Evolutionary conservation across 2,888 invertebrate genomes (phyloP).

Genomic region (Buathra laborator): DNA sequence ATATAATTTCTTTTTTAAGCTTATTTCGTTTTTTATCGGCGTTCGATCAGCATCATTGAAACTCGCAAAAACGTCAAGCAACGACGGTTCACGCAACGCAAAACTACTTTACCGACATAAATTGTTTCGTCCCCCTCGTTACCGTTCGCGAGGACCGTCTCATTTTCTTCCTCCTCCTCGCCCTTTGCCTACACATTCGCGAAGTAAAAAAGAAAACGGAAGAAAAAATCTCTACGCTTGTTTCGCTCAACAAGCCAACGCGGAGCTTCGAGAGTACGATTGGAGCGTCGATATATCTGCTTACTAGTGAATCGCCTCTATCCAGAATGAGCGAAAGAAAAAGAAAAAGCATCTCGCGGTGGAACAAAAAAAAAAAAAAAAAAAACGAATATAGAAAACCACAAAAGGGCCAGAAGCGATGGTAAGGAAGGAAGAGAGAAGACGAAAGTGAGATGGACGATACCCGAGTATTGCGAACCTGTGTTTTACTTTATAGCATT

Average conservation of each 20-base stretch:
- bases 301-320: not conserved
- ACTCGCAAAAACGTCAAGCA: slow-evolving; percentile 58
- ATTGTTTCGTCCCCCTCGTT: slow-evolving; percentile 27
- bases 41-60: slow-evolving; percentile 59
- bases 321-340: not conserved
- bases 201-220: slow-evolving; percentile 22
- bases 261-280: not conserved
- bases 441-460: slow-evolving; percentile 13
- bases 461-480: slow-evolving; percentile 79
- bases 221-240: not conserved
- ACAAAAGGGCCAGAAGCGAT: not conserved
- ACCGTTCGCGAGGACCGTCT: not conserved
- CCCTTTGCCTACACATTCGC: not conserved
- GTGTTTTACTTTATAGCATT: slow-evolving; percentile 85
- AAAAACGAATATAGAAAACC: not conserved
- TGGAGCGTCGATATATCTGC: not conserved
- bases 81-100: slow-evolving; percentile 33
- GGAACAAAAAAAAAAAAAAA: not conserved
- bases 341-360: not conserved
- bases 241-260: not conserved
- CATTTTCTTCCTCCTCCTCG: slow-evolving; percentile 33
- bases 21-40: too few species aligned
- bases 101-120: slow-evolving; percentile 47
- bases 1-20: too few species aligned
- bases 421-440: slow-evolving; percentile 37